A percentile compares a stretch with the other conserved stretches of the same genome.
phyloP scores from a whole-genome alignment of 1,140 invertebrate genomes.

The Pseudomyrmex concolor region DNA sequence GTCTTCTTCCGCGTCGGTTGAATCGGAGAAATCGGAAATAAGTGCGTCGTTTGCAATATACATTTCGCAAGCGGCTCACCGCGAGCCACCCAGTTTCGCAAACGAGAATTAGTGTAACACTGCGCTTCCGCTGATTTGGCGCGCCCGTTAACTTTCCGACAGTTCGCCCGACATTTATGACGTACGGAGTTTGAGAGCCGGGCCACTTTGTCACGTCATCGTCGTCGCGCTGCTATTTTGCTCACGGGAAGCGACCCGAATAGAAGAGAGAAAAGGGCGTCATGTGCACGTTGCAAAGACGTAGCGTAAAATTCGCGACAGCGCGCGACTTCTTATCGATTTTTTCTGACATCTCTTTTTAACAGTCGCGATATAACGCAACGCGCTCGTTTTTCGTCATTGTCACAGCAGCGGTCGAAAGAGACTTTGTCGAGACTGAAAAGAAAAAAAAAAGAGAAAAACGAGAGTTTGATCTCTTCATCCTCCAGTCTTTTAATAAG shows the following conservation, averaged over 20 bases:
- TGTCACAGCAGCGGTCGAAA: neutral
- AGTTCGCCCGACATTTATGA: constrained; percentile 69
- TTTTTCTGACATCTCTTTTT: neutral
- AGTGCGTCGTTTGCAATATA: constrained; percentile 40
- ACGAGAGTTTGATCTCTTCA: neutral
- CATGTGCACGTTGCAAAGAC: neutral
- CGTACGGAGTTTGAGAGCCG: constrained; percentile 50
- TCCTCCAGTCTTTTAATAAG: neutral
- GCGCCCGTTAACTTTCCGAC: constrained; percentile 65
- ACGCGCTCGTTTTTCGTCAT: neutral
- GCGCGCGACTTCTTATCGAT: neutral
- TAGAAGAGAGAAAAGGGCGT: neutral
- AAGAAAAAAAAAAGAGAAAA: neutral
- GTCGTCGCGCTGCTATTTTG: constrained; percentile 43
- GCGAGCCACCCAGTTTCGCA: constrained; percentile 37
- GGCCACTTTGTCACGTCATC: constrained; percentile 43
- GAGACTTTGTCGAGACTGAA: neutral
- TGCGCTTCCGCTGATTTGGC: constrained; percentile 59
- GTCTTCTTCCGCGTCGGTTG: too few relatives aligned
- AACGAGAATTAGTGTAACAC: constrained; percentile 41
- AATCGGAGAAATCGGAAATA: constrained; percentile 1
- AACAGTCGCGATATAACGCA: neutral
- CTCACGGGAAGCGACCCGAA: constrained; percentile 33
- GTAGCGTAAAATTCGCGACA: constrained; percentile 4
- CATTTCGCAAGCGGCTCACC: neutral